Conservation (phyloP, 2,113 vertebrate genomes). For the Neolamprologus falcicula region DNA sequence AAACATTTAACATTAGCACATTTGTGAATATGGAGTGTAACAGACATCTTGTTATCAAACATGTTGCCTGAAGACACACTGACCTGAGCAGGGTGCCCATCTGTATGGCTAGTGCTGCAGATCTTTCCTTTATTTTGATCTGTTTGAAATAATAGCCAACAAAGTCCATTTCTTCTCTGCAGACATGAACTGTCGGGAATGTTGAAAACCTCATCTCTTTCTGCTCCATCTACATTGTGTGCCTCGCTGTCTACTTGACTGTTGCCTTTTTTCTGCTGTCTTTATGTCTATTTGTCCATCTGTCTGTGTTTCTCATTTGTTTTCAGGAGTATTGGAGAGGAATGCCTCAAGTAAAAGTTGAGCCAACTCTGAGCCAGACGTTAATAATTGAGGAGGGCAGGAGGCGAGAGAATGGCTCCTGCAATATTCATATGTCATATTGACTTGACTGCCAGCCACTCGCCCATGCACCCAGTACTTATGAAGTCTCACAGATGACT, state of each 20-base stretch:
- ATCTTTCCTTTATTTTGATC: not conserved
- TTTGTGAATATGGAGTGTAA: not conserved
- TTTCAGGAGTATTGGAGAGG: constrained; percentile 18
- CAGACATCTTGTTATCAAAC: not conserved
- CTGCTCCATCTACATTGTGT: not conserved
- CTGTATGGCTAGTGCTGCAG: not conserved
- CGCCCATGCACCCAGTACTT: constrained; percentile 38
- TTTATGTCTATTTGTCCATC: not conserved
- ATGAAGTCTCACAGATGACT: constrained; percentile 56
- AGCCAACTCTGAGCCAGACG: constrained; percentile 58
- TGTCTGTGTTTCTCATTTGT: constrained; percentile 2
- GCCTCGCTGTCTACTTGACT: not conserved
- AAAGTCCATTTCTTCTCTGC: not conserved
- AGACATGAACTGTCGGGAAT: not conserved
- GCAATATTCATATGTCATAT: constrained; percentile 78
- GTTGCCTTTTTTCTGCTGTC: not conserved
- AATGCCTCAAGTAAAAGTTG: constrained; percentile 49
- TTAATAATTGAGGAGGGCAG: constrained; percentile 71
- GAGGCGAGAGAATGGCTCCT: constrained; percentile 68
- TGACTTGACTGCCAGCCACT: constrained; percentile 72
- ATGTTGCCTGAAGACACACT: not conserved
- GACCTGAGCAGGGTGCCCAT: not conserved
- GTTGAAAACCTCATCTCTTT: not conserved
- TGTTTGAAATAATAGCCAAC: not conserved
- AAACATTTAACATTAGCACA: not conserved